Conservation (phyloP, 2,888 invertebrate species). For the Acheta domesticus region DNA sequence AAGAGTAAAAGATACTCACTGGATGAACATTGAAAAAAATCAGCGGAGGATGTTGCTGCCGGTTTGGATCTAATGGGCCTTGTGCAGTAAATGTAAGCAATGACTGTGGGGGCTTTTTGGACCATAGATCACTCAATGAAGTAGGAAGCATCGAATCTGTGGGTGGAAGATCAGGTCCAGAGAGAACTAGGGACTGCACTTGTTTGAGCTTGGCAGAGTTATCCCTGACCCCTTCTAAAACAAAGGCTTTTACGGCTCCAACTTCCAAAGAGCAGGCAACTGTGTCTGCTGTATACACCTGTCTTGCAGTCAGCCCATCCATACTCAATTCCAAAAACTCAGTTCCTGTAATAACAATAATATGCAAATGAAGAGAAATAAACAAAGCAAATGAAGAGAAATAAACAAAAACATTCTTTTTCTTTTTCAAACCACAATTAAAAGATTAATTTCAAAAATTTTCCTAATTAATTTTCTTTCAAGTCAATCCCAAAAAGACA, state of each 20-base stretch:
- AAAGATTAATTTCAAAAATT: no score
- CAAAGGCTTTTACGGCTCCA: constrained; percentile 53
- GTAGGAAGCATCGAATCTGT: not conserved
- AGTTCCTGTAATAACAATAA: not conserved
- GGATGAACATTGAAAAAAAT: constrained; percentile 47
- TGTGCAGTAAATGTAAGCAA: constrained; percentile 49
- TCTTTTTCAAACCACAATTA: no score
- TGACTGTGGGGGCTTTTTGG: constrained; percentile 43
- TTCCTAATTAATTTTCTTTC: no score
- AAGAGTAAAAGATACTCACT: not conserved
- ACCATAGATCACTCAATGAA: not conserved
- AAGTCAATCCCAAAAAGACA: no score
- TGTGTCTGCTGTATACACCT: constrained; percentile 31
- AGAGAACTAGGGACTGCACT: constrained; percentile 54
- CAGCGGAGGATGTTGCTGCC: constrained; percentile 51
- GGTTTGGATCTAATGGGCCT: constrained; percentile 47
- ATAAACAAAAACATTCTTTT: not conserved
- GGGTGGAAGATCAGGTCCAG: constrained; percentile 52
- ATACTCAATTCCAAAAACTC: constrained; percentile 61
- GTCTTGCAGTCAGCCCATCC: constrained; percentile 50
- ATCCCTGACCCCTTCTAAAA: constrained; percentile 46
- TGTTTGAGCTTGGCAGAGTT: not conserved
- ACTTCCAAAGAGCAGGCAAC: constrained; percentile 19
- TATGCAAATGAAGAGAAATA: not conserved
- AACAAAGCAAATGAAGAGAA: not conserved